These are phyloP conservation scores for Myotis planiceps DNA, from an alignment of 2,797 vertebrate genomes.

Conservation along the genomic window DNA sequence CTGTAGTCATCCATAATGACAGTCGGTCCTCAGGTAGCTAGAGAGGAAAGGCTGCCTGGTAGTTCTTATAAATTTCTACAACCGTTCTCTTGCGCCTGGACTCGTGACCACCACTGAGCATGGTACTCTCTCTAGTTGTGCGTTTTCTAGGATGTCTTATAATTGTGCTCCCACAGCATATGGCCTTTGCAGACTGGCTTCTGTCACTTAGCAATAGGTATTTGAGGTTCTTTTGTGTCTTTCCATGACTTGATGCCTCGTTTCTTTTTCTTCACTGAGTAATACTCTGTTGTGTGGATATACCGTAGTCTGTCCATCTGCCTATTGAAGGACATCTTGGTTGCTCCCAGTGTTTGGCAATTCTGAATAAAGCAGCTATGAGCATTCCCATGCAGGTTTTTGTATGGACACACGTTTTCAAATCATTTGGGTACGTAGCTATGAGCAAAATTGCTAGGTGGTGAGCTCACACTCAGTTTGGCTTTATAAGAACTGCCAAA, in stretches of 20 bases:
- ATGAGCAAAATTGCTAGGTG: neutral
- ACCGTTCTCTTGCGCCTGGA: neutral
- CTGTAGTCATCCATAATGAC: neutral
- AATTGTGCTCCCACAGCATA: neutral
- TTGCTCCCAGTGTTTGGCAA: neutral
- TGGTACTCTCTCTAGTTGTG: neutral
- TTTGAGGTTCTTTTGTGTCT: neutral
- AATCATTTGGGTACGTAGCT: neutral
- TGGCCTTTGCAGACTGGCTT: neutral
- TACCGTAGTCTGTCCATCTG: neutral
- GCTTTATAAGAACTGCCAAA: neutral
- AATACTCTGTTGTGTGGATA: neutral
- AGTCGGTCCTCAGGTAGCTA: neutral
- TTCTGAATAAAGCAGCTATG: constrained; percentile 23
- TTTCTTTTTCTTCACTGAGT: neutral
- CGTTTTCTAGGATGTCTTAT: neutral
- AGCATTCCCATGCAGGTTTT: neutral
- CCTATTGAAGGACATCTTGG: neutral
- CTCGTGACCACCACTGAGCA: neutral
- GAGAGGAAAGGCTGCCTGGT: neutral
- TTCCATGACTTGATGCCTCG: neutral
- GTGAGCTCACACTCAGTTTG: neutral
- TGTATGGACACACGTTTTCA: neutral
- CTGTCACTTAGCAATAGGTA: neutral
- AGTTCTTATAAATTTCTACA: neutral